Base-by-base conservation (phyloP, 2,888 invertebrate species). In the Himalopsyche kuldschensis region DNA sequence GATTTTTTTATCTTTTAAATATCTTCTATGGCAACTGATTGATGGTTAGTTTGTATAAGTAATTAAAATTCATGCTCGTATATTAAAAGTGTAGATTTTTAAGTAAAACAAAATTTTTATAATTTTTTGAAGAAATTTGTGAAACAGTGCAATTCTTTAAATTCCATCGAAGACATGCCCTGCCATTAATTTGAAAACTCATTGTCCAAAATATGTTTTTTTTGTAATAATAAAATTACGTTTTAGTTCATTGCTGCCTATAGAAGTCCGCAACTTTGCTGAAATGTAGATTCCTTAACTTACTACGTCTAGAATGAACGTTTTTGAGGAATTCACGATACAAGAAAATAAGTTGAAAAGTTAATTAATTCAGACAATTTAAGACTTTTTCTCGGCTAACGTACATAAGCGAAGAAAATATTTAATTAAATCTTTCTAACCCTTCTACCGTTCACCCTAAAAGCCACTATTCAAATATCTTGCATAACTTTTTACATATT, bases 321-420 rank as follows among this genome's bases (percentile, higher is more conserved):
- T 82, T 82, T 82, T 79, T 78, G 55, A 35, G 82, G 78, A 82
- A 78, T 82, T 77, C 78, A 41, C 78, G 82, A 82, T 76, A 82
- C 82, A 82, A 82, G 76, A 41, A 77, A 78, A 78, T 41, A 79
- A 35, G 78, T 78, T 82, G 41, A 82, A 82, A 69, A 82, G 78
- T 78, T 82, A 82, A 82, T 82, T 82, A 82, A 82, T 82, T 82
- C 75, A 20, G 35, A 75, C 31, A 69, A 78, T 82, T 78, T 48
- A 78, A 82, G 75, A 75, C n/a, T 69, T 69, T 30, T 69, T 69
- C 30, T 69, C 27, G 15, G 4, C 69, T 27, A 30, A 69, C 69
- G 10, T 69, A 69, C 15, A 69, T 69, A 27, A 69, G 69, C 24
- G 27, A 69, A 27, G 30, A 1, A 69, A 69, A 69, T 69, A 69